A percentile compares a stretch with the other conserved stretches of the same genome.
Evolutionary conservation across 2,113 vertebrate genomes (phyloP).

Genomic region (Microcebus ravelobensis): DNA sequence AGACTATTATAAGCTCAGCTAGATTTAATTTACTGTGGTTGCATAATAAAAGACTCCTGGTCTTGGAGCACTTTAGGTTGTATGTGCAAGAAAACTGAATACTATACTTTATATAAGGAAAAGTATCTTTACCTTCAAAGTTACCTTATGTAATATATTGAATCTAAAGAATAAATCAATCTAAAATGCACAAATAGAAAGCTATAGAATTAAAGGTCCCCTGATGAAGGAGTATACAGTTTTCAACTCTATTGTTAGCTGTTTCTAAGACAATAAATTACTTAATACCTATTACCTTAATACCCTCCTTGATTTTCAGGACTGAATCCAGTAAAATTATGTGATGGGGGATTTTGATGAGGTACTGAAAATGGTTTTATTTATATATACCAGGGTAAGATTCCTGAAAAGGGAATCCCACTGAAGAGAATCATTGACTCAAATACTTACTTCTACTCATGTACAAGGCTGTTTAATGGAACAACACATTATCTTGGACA

Average conservation of each 20-base stretch:
- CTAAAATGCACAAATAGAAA: background rate
- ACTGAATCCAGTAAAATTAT: background rate
- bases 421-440: background rate
- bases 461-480: background rate
- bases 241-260: background rate
- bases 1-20: background rate
- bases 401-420: background rate
- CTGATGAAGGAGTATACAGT: background rate
- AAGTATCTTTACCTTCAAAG: background rate
- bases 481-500: background rate
- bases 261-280: background rate
- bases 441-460: background rate
- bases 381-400: background rate
- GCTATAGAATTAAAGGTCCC: background rate
- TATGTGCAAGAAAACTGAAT: background rate
- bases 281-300: background rate
- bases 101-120: background rate
- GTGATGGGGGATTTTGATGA: background rate
- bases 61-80: background rate
- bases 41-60: background rate
- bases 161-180: background rate
- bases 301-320: background rate
- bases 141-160: background rate
- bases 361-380: background rate
- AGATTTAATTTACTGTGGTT: background rate